Evolutionary conservation across 2,797 vertebrate species (phyloP).

Genomic region (Syngnathus acus): DNA sequence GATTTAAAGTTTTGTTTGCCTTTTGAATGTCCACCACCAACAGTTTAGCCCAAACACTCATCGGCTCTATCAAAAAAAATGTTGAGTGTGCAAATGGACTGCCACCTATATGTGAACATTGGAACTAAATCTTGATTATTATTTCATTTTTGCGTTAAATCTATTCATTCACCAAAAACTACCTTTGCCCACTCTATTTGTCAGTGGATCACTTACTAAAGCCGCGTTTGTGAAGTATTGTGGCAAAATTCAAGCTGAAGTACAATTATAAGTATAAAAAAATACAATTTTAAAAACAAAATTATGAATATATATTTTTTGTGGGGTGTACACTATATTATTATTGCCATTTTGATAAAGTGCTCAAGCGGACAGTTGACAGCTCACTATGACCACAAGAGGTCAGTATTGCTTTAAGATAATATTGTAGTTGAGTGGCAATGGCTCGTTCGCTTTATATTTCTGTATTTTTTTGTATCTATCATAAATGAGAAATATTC

Average conservation of each 20-base stretch:
- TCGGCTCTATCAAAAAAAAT: not conserved
- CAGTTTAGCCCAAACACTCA: not conserved
- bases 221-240: not conserved
- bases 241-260: not conserved
- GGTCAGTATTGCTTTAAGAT: conserved; percentile 22
- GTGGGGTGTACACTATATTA: not conserved
- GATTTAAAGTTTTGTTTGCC: not conserved
- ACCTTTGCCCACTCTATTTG: not conserved
- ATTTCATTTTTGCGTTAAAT: not conserved
- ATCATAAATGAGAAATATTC: no score
- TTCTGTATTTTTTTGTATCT: no score
- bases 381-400: conserved; percentile 1
- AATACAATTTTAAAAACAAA: not conserved
- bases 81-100: not conserved
- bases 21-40: not conserved
- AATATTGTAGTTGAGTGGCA: not conserved
- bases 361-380: not conserved
- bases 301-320: not conserved
- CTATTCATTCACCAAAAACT: not conserved
- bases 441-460: no score
- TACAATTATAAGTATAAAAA: not conserved
- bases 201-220: not conserved
- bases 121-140: not conserved
- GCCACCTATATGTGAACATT: not conserved
- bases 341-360: not conserved